phyloP scores from a whole-genome alignment of 2,888 invertebrate genomes.

The Bedellia somnulentella region DNA sequence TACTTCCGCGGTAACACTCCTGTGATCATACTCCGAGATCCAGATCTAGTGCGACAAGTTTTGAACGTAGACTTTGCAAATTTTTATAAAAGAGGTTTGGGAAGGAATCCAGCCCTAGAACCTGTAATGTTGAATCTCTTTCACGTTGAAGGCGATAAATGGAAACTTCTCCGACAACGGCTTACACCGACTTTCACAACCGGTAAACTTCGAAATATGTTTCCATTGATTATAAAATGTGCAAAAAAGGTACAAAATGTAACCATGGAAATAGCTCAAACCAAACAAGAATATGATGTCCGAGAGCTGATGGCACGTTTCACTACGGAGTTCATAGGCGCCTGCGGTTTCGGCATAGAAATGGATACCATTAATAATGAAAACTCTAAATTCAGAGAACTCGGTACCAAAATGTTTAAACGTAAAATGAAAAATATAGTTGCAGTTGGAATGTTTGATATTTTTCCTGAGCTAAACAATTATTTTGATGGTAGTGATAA shows the following conservation, averaged over 20 bases:
- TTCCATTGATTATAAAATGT: slow-evolving; percentile 7
- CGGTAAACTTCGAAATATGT: slow-evolving; percentile 7
- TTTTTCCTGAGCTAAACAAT: slow-evolving; percentile 4
- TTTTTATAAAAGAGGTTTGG: slow-evolving; percentile 5
- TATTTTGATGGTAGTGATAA: slow-evolving; percentile 1
- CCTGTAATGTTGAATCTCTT: slow-evolving; percentile 6
- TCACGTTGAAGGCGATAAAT: slow-evolving; percentile 5
- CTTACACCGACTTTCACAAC: slow-evolving; percentile 7
- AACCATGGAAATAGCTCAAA: background rate
- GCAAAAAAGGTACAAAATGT: slow-evolving; percentile 5
- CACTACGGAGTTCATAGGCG: slow-evolving; percentile 9
- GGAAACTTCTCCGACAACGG: slow-evolving; percentile 7
- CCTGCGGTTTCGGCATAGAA: slow-evolving; percentile 8
- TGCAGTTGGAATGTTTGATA: slow-evolving; percentile 1
- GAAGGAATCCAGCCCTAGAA: slow-evolving; percentile 1
- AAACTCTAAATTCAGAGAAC: slow-evolving; percentile 5
- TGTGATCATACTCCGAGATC: slow-evolving; percentile 7
- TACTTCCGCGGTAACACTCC: slow-evolving; percentile 5
- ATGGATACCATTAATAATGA: slow-evolving; percentile 8
- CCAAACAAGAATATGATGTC: slow-evolving; percentile 3
- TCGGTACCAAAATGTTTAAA: slow-evolving; percentile 5
- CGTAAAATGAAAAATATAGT: background rate
- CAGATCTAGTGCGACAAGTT: slow-evolving; percentile 5
- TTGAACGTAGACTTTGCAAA: slow-evolving; percentile 5
- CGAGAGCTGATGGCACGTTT: slow-evolving; percentile 9